phyloP scores from a whole-genome alignment of 2,113 vertebrate species.

The Cyprinodon variegatus region DNA sequence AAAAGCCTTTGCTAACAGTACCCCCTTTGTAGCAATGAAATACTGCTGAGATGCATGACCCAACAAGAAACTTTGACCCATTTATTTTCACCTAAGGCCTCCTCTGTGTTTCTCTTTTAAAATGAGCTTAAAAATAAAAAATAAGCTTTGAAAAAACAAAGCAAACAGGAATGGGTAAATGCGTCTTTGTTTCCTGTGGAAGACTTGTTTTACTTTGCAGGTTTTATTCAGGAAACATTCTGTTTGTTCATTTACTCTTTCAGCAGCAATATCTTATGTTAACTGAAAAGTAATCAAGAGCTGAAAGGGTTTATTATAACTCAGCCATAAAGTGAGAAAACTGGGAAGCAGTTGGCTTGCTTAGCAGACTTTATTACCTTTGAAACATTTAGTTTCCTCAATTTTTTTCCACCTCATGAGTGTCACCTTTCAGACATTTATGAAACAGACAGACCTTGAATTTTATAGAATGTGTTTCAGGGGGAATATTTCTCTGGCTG shows the following conservation, averaged over 20 bases:
- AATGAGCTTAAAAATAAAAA: conserved; percentile 46
- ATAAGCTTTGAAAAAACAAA: conserved; percentile 40
- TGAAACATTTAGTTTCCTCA: conserved; percentile 36
- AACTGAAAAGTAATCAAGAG: conserved; percentile 9
- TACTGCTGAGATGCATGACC: conserved; percentile 48
- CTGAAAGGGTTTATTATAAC: conserved; percentile 16
- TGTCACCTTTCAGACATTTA: conserved; percentile 30
- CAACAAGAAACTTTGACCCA: conserved; percentile 43
- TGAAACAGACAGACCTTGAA: conserved; percentile 25
- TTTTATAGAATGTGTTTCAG: conserved; percentile 16
- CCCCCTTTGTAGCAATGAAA: conserved; percentile 61
- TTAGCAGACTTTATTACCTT: conserved; percentile 36
- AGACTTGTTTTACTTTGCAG: conserved; percentile 7
- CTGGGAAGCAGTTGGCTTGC: conserved; percentile 21
- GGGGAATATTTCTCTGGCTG: conserved; percentile 27
- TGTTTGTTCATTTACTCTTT: conserved; percentile 36
- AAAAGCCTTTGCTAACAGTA: conserved; percentile 64
- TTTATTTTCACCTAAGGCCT: conserved; percentile 42
- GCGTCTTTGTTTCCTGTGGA: conserved; percentile 38
- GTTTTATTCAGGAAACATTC: conserved; percentile 17
- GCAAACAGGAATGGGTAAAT: conserved; percentile 16
- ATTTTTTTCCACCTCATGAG: conserved; percentile 4
- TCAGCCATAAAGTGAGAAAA: conserved; percentile 28
- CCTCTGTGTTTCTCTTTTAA: conserved; percentile 24
- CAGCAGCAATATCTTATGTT: conserved; percentile 16